Percentiles rank a stretch among this genome's conserved stretches.
Conservation (phyloP, 2,797 vertebrate species). For the Avahi laniger region DNA sequence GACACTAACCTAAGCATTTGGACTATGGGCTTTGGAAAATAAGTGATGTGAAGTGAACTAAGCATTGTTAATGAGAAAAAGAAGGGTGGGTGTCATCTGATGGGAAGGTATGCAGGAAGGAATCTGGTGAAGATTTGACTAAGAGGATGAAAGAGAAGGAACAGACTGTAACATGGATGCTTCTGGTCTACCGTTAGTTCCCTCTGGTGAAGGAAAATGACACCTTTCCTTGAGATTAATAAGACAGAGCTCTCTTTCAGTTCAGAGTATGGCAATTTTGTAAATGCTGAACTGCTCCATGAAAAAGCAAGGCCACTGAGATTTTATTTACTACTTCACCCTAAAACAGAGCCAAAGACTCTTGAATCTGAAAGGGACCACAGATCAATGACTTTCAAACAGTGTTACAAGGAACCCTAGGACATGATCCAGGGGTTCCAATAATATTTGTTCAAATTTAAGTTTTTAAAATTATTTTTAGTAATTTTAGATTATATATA, state of each 20-base stretch:
- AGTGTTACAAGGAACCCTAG: neutral
- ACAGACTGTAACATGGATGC: accelerated
- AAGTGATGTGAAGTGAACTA: neutral
- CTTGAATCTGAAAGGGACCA: neutral
- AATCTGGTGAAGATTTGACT: neutral
- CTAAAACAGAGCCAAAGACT: neutral
- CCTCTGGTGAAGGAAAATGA: neutral
- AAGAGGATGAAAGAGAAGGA: neutral
- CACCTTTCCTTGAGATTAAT: neutral
- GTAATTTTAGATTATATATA: neutral
- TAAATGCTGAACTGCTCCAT: neutral
- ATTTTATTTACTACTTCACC: neutral
- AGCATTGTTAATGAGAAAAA: neutral
- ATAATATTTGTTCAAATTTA: neutral
- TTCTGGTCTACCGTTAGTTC: neutral
- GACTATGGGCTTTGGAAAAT: neutral
- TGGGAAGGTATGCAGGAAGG: neutral
- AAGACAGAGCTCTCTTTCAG: neutral
- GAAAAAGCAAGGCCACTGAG: neutral
- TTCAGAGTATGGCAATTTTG: neutral
- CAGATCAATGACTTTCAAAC: neutral
- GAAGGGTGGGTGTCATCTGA: neutral
- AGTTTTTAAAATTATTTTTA: neutral
- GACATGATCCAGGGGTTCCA: neutral
- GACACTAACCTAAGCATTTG: neutral